These are phyloP conservation scores for Spinus olivaceus DNA, from an alignment of 2,797 vertebrate genomes.

Conservation along the genomic window DNA sequence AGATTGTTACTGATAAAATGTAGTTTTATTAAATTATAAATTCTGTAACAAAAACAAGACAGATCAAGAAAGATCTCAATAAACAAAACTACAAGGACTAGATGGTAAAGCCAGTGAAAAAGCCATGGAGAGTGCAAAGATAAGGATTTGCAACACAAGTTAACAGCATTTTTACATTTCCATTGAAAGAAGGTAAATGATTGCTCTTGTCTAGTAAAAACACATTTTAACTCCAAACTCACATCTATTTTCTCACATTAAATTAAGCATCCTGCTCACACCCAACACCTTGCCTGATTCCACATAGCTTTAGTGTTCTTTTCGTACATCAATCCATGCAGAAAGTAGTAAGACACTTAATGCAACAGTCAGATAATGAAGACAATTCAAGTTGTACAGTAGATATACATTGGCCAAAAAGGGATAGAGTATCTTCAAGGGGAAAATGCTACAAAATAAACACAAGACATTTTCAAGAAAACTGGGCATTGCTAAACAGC, in stretches of 20 bases:
- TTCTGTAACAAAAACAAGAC: conserved; percentile 79
- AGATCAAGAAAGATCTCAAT: conserved; percentile 70
- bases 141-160: conserved; percentile 70
- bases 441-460: conserved; percentile 68
- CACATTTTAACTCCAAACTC: conserved; percentile 70
- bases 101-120: conserved; percentile 73
- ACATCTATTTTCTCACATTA: conserved; percentile 75
- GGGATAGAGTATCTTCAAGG: conserved; percentile 39
- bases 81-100: conserved; percentile 75
- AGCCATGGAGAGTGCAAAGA: conserved; percentile 54
- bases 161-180: conserved; percentile 74
- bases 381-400: conserved; percentile 70
- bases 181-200: conserved; percentile 67
- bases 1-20: conserved; percentile 77
- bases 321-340: conserved; percentile 77
- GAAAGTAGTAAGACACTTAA: conserved; percentile 73
- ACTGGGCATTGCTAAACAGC: conserved; percentile 73
- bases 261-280: conserved; percentile 71
- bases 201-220: conserved; percentile 71
- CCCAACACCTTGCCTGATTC: conserved; percentile 56
- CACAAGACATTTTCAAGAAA: conserved; percentile 70
- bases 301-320: conserved; percentile 68
- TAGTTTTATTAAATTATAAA: conserved; percentile 86
- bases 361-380: conserved; percentile 70
- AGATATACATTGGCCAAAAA: conserved; percentile 73